Percentiles rank a stretch among this genome's conserved stretches.
Evolutionary conservation across 2,113 vertebrate species (phyloP).

Genomic region (Bujurquina vittata): DNA sequence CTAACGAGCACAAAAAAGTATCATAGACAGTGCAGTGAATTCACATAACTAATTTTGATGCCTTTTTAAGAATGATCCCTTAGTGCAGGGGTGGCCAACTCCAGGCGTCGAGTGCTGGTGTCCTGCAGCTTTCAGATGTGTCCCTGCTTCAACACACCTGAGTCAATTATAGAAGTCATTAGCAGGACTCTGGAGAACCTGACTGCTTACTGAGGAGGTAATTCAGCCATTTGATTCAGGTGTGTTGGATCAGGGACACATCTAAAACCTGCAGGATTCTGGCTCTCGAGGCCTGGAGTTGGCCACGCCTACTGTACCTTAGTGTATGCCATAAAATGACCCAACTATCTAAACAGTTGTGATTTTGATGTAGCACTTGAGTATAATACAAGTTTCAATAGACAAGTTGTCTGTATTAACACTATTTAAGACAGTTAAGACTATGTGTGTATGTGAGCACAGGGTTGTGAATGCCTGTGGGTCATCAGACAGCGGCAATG

Average conservation of each 20-base stretch:
- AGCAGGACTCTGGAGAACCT: too few relatives aligned
- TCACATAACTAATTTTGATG: neutral
- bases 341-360: neutral
- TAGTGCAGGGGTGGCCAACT: too few relatives aligned
- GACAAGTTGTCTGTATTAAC: neutral
- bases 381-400: neutral
- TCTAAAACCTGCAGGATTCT: too few relatives aligned
- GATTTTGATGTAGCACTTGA: neutral
- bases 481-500: conserved; percentile 37
- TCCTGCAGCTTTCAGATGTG: too few relatives aligned
- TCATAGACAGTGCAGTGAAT: neutral
- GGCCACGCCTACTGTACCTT: too few relatives aligned
- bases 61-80: neutral
- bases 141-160: too few relatives aligned
- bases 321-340: neutral
- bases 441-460: neutral
- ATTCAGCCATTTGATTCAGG: too few relatives aligned
- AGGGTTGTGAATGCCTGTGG: neutral
- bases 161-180: too few relatives aligned
- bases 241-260: too few relatives aligned
- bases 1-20: neutral
- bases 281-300: too few relatives aligned
- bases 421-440: neutral
- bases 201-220: too few relatives aligned
- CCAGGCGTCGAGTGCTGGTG: too few relatives aligned